Evolutionary conservation across 2,797 vertebrate species (phyloP), one percentile per base, ranked within the genome.

Genomic region (Graptemys geographica): DNA sequence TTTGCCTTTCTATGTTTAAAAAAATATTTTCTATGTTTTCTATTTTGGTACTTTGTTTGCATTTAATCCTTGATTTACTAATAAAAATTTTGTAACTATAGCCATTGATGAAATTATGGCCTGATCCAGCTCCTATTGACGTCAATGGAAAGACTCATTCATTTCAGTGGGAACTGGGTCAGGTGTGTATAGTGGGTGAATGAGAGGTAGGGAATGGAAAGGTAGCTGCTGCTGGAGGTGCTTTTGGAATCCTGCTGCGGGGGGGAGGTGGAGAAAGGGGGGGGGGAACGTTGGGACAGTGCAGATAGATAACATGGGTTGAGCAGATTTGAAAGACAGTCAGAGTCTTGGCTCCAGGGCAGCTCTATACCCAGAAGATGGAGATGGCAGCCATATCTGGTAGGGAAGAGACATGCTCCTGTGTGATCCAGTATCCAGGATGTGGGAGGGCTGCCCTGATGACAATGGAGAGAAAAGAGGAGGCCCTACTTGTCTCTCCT

Each of bases 11-110:
- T 5, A 23, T 37, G 18, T 69, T 69, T 72, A 37, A 11, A 31
- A 31, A 69, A 72, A 65, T 37, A 72, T 37, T 37, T 72, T 23
- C n/a, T 41, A 21, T 69, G 78, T 90, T 79, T 55, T 89, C 86
- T 86, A 72, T 2, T 83, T 16, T 83, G 3, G 3, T 41, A 37
- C 65, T 37, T 65, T 56, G 28, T 89, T 83, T 95, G 11, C 15
- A 33, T 83, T 94, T 31, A 47, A 15, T n/a, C 9, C 86, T 92
- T 94, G 19, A 5, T 72, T 93, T 94, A 86, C 19, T 59, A 86
- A 52, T 96, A 82, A 53, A 47, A 59, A 81, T 8, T 5, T 59
- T 76, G 59, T 84, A 88, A 47, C 69, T 90, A 49, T 69, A 90
- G 6, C 53, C 8, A 31, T 16, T 86, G 84, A 91, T 19, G 65